These are phyloP conservation scores for Acyrthosiphon pisum DNA, from an alignment of 1,140 invertebrate species.

Conservation along the genomic window DNA sequence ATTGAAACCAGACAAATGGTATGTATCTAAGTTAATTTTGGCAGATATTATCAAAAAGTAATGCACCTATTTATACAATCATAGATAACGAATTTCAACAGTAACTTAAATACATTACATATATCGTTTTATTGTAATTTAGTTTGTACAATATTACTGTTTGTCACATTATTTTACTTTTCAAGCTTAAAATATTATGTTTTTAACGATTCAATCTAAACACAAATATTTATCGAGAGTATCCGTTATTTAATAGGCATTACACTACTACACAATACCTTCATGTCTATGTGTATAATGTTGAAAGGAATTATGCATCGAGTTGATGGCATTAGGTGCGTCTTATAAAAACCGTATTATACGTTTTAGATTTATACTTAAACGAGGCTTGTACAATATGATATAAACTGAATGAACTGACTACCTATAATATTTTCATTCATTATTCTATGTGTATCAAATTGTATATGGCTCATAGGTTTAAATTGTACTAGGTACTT, in stretches of 20 bases:
- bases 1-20: neutral
- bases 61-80: neutral
- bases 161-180: neutral
- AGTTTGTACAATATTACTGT: neutral
- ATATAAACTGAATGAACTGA: slow-evolving; percentile 4
- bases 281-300: neutral
- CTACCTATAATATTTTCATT: neutral
- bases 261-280: neutral
- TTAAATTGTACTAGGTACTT: neutral
- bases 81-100: neutral
- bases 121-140: neutral
- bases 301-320: neutral
- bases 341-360: neutral
- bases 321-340: neutral
- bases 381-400: neutral
- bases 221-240: neutral
- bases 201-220: neutral
- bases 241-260: neutral
- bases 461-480: neutral
- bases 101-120: neutral
- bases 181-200: neutral
- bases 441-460: slow-evolving; percentile 23
- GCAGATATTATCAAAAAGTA: neutral
- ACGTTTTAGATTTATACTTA: neutral
- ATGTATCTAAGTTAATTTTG: neutral